Evolutionary conservation across 92 coral and sea anemone genomes (phyloP).

Genomic region (Metridium senile): DNA sequence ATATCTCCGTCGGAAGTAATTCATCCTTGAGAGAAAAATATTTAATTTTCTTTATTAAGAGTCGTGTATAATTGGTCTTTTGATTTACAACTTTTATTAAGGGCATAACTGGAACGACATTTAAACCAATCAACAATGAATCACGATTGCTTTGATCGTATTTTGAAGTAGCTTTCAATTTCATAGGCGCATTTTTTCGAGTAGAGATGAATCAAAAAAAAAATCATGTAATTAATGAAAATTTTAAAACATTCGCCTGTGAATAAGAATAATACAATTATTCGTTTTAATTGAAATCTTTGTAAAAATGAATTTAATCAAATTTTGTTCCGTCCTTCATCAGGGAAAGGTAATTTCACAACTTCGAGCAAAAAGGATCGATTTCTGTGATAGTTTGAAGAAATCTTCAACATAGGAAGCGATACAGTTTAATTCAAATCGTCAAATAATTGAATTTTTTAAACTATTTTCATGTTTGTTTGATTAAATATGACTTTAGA

Average conservation of each 20-base stretch:
- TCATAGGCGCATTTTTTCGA: slow-evolving; percentile 30
- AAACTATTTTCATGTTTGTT: neutral
- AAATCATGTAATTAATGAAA: slow-evolving; percentile 39
- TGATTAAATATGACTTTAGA: neutral
- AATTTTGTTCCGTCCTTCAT: neutral
- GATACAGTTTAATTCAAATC: neutral
- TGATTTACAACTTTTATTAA: neutral
- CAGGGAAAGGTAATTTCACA: slow-evolving; percentile 20
- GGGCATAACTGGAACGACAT: neutral
- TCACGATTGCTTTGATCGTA: slow-evolving; percentile 42
- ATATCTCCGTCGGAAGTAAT: neutral
- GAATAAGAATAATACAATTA: neutral
- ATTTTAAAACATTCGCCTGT: slow-evolving; percentile 36
- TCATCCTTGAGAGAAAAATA: neutral
- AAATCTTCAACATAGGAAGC: neutral
- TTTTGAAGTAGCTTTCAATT: slow-evolving; percentile 38
- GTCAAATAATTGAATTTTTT: neutral
- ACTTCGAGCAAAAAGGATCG: neutral
- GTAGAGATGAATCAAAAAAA: slow-evolving; percentile 6
- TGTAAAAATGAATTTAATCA: slow-evolving; percentile 9
- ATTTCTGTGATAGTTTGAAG: neutral
- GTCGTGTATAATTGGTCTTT: slow-evolving; percentile 20
- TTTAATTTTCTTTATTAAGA: slow-evolving; percentile 1
- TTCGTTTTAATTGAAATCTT: neutral
- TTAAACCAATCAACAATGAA: slow-evolving; percentile 20